These are phyloP conservation scores for Aphaenogaster floridana DNA, from an alignment of 1,140 invertebrate genomes.

Conservation along the genomic window DNA sequence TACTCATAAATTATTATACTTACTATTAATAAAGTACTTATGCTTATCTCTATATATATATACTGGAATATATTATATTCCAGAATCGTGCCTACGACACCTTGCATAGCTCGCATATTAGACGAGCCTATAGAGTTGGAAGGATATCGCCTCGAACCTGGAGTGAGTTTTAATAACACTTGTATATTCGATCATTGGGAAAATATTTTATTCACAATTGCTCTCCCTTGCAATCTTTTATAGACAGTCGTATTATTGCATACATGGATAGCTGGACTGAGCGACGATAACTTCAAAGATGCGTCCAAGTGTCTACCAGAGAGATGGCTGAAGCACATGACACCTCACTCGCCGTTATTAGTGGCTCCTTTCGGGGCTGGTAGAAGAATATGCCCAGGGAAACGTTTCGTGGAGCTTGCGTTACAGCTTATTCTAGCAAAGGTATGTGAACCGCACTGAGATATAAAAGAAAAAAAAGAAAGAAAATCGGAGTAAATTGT, in stretches of 20 bases:
- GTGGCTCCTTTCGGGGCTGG: constrained; percentile 96
- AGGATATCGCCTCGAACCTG: constrained; percentile 92
- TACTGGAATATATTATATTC: constrained; percentile 42
- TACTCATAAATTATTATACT: too few species aligned
- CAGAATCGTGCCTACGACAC: constrained; percentile 93
- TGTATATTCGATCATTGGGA: background rate
- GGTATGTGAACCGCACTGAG: constrained; percentile 83
- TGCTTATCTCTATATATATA: too few species aligned
- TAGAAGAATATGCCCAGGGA: constrained; percentile 93
- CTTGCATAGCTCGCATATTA: constrained; percentile 93
- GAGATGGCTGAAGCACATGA: constrained; percentile 90
- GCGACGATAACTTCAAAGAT: constrained; percentile 92
- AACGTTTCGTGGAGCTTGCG: constrained; percentile 93
- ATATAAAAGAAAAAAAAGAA: constrained; percentile 19
- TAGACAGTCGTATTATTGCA: constrained; percentile 95
- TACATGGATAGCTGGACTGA: constrained; percentile 93
- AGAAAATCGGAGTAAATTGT: background rate
- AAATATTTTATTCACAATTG: background rate
- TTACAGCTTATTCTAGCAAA: constrained; percentile 92
- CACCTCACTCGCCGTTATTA: constrained; percentile 88
- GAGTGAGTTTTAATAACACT: constrained; percentile 88
- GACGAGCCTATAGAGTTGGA: constrained; percentile 92
- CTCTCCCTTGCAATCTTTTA: constrained; percentile 66
- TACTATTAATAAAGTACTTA: too few species aligned
- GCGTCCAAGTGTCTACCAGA: constrained; percentile 93